Conservation (phyloP, 2,113 vertebrate species). For the Meleagris gallopavo region DNA sequence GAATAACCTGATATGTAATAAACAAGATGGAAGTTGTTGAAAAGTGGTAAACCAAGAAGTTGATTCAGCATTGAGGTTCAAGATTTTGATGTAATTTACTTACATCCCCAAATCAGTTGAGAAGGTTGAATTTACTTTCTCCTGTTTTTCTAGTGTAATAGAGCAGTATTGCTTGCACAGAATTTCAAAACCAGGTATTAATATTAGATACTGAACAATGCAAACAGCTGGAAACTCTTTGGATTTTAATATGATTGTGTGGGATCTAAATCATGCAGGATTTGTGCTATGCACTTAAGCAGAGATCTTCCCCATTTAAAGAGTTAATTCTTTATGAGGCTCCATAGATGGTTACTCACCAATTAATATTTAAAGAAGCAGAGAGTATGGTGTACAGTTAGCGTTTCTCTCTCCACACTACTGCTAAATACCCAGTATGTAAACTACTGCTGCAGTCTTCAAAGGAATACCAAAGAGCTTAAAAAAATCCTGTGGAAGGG, state of each 20-base stretch:
- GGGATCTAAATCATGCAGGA: neutral
- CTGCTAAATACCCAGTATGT: slow-evolving; percentile 25
- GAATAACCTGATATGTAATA: neutral
- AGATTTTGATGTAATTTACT: neutral
- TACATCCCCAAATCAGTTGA: rapidly evolving
- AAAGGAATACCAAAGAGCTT: slow-evolving; percentile 29
- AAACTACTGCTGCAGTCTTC: slow-evolving; percentile 19
- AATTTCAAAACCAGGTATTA: slow-evolving; percentile 5
- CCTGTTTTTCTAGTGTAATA: neutral
- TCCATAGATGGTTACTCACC: slow-evolving; percentile 34
- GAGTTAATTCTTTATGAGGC: slow-evolving; percentile 62
- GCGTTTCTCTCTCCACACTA: slow-evolving; percentile 26
- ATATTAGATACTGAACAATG: neutral
- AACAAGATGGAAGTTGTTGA: neutral
- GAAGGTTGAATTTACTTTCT: neutral
- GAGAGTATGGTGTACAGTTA: slow-evolving; percentile 42
- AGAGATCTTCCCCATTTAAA: neutral
- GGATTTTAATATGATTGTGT: neutral
- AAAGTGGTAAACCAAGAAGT: neutral
- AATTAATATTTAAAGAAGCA: slow-evolving; percentile 70
- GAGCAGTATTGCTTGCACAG: neutral
- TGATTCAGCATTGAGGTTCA: neutral
- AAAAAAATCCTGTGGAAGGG: neutral
- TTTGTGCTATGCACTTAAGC: neutral
- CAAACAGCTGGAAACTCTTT: slow-evolving; percentile 10